Conservation (phyloP, 2,888 invertebrate species). For the Machimus atricapillus region DNA sequence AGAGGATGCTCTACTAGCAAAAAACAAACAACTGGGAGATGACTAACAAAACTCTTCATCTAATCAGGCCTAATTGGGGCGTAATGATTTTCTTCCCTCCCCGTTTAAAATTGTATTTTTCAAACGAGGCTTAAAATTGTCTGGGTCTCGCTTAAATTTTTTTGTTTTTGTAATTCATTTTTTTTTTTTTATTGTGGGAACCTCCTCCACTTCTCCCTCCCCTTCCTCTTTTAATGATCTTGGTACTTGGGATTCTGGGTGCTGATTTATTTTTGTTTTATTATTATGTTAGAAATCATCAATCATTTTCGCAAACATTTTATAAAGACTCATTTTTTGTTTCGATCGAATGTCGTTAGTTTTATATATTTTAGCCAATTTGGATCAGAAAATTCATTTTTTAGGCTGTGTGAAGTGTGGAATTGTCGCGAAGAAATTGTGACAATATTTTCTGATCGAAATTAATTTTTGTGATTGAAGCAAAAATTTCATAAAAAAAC, state of each 20-base stretch:
- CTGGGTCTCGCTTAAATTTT: neutral
- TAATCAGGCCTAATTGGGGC: constrained; percentile 23
- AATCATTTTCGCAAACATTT: too few species aligned
- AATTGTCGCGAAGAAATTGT: neutral
- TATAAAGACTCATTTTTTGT: too few species aligned
- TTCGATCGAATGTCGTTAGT: too few species aligned
- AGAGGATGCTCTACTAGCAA: neutral
- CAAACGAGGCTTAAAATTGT: constrained; percentile 20
- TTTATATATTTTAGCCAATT: too few species aligned
- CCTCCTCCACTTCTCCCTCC: too few species aligned
- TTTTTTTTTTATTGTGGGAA: neutral
- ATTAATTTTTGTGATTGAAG: too few species aligned
- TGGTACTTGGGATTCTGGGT: neutral
- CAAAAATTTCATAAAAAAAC: too few species aligned
- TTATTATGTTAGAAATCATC: too few species aligned
- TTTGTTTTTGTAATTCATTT: neutral
- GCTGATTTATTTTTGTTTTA: neutral
- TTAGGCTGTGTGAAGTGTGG: neutral
- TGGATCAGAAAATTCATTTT: too few species aligned
- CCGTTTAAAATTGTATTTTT: neutral
- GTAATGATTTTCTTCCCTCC: constrained; percentile 19
- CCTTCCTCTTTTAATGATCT: too few species aligned
- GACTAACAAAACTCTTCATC: constrained; percentile 6
- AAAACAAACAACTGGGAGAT: neutral
- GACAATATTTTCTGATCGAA: too few species aligned